Base-by-base conservation (phyloP, 2,888 invertebrate genomes). In the Eupithecia exiguata region DNA sequence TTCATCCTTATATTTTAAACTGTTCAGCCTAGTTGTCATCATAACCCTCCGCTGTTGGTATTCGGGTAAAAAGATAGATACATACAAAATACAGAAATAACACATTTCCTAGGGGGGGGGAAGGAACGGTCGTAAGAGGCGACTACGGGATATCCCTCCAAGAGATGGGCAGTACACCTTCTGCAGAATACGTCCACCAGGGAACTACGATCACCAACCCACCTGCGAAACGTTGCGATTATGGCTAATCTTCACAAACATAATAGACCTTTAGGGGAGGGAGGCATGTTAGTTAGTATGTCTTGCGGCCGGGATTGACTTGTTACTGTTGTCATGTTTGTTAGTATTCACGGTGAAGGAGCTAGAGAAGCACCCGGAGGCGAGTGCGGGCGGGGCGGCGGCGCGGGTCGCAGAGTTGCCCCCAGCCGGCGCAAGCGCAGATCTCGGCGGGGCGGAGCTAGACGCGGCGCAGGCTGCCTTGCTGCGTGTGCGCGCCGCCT, bases 291-390 rank as follows among this genome's bases (percentile, higher is more conserved):
- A 9, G 38, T 38, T 9, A 7, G 38, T n/a, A n/a, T 9, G 2
- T 18, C 18, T 46, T 46, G 2, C 2, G 3, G 46, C 7, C 18
- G 6, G 7, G 18, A 18, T 46, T 18, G 43, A 43, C 16, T 18
- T n/a, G 46, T n/a, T 6, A 46, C 16, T 16, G 46, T 46, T 46
- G 46, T 46, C 16, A 18, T 43, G 43, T 43, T 40, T 40, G 40
- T 40, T 84, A 96, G 96, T 96, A 66, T 96, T 96, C 82, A 96
- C 96, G 0, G 91, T 95, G 21, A 96, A 96, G 80, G 94, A 96
- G 84, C 87, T 97, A 75, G 97, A 97, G 79, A 97, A 97, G 88
- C 95, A 95, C 84, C 97, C 97, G 0, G 91, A 91, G 25, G 87
- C 95, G 61, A 36, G 49, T 0, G 85, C 88, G 16, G 91, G 83